Base-by-base conservation (phyloP, 2,888 invertebrate genomes). In the Thera britannica region DNA sequence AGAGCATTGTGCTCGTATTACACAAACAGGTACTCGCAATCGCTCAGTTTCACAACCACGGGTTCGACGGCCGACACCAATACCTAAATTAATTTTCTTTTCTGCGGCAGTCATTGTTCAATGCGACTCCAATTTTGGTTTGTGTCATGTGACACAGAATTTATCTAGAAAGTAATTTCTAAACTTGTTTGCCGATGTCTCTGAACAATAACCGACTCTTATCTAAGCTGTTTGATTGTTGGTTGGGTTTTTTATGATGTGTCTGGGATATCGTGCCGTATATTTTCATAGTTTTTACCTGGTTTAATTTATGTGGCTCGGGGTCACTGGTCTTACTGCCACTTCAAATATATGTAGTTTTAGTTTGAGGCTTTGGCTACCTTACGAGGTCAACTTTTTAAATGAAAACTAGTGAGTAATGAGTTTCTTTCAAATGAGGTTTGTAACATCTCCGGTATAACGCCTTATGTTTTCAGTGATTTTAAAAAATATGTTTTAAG, bases 41-140 rank as follows among this genome's bases (percentile, higher is more conserved):
- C 90, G 86, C 87, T 89, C 86, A 85, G 87, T 93, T 92, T 92
- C 93, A 91, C 92, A 93, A 93, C 89, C 83, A 83, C 80, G 88
- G 87, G 93, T 88, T 92, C 92, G 83, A 81, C 84, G 92, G 88
- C 92, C 93, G 92, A 87, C 93, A 93, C 92, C 90, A 88, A 93
- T 93, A 91, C 93, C 91, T 93, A 93, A 90, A 93, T 93, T 92
- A 92, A 92, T 93, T 92, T 92, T 92, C 90, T 92, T 91, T 92
- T 92, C 82, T 84, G 86, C 80, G 81, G 83, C 78, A 80, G 82
- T 88, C 89, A 92, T 92, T 92, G 92, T 92, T 90, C 89, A 86
- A 86, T 88, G 88, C 87, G 84, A 80, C 86, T 86, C 82, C 83
- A 85, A 87, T 89, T 89, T 87, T 83, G 83, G 86, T 83, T 79